phyloP scores from a whole-genome alignment of 2,797 vertebrate species.

The Alfaro cultratus region DNA sequence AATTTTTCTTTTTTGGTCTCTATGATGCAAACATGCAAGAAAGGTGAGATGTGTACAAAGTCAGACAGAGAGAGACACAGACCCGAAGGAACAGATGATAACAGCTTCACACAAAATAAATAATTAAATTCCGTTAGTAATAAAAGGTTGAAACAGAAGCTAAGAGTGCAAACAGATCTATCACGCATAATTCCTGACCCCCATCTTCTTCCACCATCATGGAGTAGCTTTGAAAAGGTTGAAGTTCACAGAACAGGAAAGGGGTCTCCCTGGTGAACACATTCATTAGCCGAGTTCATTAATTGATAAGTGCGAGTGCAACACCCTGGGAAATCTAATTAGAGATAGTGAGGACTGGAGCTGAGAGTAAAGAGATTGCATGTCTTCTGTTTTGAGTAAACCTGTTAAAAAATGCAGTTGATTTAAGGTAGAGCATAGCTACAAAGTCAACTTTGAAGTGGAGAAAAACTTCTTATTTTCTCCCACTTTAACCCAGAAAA shows the following conservation, averaged over 20 bases:
- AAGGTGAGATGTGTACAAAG: conserved; percentile 26
- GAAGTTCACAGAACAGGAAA: conserved; percentile 69
- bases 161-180: conserved; percentile 73
- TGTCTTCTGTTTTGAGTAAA: conserved; percentile 42
- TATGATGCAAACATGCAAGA: conserved; percentile 50
- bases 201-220: conserved; percentile 48
- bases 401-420: conserved; percentile 28
- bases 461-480: not conserved
- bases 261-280: conserved; percentile 64
- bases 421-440: conserved; percentile 19
- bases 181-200: conserved; percentile 54
- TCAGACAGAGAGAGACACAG: conserved; percentile 7
- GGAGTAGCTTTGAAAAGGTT: conserved; percentile 62
- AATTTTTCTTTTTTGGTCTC: not conserved
- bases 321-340: conserved; percentile 67
- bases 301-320: conserved; percentile 68
- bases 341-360: conserved; percentile 48
- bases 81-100: conserved; percentile 62
- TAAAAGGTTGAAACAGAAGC: conserved; percentile 72
- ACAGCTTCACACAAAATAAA: conserved; percentile 75
- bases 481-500: not conserved
- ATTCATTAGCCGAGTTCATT: conserved; percentile 72
- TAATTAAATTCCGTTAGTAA: conserved; percentile 75
- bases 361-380: conserved; percentile 28
- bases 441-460: not conserved